Evolutionary conservation across 2,888 invertebrate species (phyloP).

Genomic region (Drosophila picticornis): DNA sequence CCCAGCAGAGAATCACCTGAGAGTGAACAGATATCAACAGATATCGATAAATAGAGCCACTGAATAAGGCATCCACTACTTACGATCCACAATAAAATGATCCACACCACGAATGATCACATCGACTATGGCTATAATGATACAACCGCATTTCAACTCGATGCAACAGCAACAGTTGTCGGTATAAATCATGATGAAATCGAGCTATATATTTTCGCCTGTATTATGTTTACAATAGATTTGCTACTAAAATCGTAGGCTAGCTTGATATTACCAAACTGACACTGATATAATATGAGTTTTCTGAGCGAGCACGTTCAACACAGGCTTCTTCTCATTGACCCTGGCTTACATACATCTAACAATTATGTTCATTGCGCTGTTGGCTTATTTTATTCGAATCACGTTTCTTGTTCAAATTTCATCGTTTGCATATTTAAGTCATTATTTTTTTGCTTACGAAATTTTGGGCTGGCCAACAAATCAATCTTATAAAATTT

Average conservation of each 20-base stretch:
- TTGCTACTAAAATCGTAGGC: slow-evolving; percentile 4
- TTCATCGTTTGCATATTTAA: slow-evolving; percentile 34
- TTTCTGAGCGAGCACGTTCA: neutral
- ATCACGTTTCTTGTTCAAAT: slow-evolving; percentile 41
- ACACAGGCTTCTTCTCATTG: neutral
- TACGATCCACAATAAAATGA: slow-evolving; percentile 61
- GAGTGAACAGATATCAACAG: neutral
- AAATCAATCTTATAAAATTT: slow-evolving; percentile 1
- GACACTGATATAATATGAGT: neutral
- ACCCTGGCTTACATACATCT: slow-evolving; percentile 46
- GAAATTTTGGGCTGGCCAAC: slow-evolving; percentile 6
- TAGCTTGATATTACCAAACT: slow-evolving; percentile 5
- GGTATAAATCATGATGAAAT: slow-evolving; percentile 58
- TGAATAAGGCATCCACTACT: slow-evolving; percentile 20
- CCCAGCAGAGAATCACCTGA: slow-evolving; percentile 54
- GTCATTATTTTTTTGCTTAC: slow-evolving; percentile 5
- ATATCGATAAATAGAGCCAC: neutral
- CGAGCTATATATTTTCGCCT: neutral
- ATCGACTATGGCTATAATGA: slow-evolving; percentile 63
- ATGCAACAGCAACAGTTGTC: slow-evolving; percentile 66
- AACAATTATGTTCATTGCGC: slow-evolving; percentile 49
- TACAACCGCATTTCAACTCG: slow-evolving; percentile 59
- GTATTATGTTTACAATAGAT: neutral
- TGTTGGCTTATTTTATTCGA: slow-evolving; percentile 12
- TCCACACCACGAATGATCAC: slow-evolving; percentile 67